Evolutionary conservation across 1,140 invertebrate genomes (phyloP), one percentile per base, ranked within the genome.

Genomic region (Drosophila tani): DNA sequence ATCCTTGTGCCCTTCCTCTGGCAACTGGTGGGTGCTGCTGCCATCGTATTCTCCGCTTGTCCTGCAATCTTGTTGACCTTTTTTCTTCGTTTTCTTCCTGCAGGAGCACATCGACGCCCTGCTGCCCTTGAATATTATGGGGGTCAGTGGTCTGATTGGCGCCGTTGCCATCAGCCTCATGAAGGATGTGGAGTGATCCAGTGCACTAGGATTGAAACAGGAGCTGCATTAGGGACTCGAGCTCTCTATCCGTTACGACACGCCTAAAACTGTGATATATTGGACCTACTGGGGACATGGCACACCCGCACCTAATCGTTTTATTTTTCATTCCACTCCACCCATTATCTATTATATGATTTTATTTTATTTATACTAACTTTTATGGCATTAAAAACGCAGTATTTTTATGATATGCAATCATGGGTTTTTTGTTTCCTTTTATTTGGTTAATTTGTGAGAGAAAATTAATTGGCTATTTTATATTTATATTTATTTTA

Each of bases 1-100:
- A 95, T 96, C 75, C 93, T 95, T 43, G 95, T 96, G 15, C 96
- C 96, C 7, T 96, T 95, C 82, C 92, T 96, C 62, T 96, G 95
- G 95, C 94, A 95, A 83, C 92, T 96, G 94, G 96, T 96, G 93
- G 94, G 60, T 94, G 91, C 38, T 68, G 8, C 9, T 62, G 5
- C 2, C 3, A 29, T 46, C n/a, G 27, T 45, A 21, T n/a, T 14
- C 7, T 11, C 1, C 8, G 15, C 24, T 45, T 40, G 24, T 35
- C 12, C 14, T 24, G 14, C 15, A 45, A 32, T 63, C 27, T 15
- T 6, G 3, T 27, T 14, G 41, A 21, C 51, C 32, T 38, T 21
- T 17, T 21, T 55, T 38, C 21, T 9, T 4, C 2, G 50, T 19
- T 53, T 47, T 19, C 3, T 29, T 73, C 9, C 17, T 60, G 14